phyloP scores from a whole-genome alignment of 2,797 vertebrate species.

The Schizopygopsis malacanthus region DNA sequence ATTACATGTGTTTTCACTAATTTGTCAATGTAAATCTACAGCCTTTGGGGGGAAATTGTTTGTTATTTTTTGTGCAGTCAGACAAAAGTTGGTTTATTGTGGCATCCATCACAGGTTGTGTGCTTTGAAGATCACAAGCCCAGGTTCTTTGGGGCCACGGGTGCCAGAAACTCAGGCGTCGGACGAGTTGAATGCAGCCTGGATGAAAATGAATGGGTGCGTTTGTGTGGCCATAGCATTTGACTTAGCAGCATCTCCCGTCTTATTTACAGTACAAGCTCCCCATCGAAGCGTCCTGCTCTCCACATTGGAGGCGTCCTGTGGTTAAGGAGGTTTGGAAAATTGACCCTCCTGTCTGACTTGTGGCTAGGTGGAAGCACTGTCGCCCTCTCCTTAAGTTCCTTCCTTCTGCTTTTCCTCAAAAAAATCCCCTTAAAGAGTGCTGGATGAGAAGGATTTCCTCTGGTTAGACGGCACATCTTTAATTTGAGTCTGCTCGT shows the following conservation, averaged over 20 bases:
- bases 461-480: conserved; percentile 77
- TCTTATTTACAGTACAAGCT: conserved; percentile 44
- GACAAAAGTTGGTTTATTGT: not conserved
- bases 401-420: conserved; percentile 63
- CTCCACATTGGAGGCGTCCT: conserved; percentile 64
- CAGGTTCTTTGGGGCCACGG: conserved; percentile 23
- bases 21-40: not conserved
- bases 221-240: conserved; percentile 30
- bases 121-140: not conserved
- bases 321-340: conserved; percentile 68
- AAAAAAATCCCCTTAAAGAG: conserved; percentile 73
- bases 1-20: not conserved
- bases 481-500: conserved; percentile 83
- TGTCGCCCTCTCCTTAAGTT: conserved; percentile 65
- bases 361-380: conserved; percentile 73
- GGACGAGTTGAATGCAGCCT: conserved; percentile 42
- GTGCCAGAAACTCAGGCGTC: conserved; percentile 33
- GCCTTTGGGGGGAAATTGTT: not conserved
- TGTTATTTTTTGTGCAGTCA: not conserved
- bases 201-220: conserved; percentile 58
- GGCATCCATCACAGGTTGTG: not conserved
- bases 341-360: conserved; percentile 72
- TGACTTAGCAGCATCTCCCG: conserved; percentile 49
- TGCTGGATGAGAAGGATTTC: conserved; percentile 78
- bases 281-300: conserved; percentile 47